Evolutionary conservation across 2,888 invertebrate genomes (phyloP), one percentile per base, ranked within the genome.

Genomic region (Ochlodes sylvanus): DNA sequence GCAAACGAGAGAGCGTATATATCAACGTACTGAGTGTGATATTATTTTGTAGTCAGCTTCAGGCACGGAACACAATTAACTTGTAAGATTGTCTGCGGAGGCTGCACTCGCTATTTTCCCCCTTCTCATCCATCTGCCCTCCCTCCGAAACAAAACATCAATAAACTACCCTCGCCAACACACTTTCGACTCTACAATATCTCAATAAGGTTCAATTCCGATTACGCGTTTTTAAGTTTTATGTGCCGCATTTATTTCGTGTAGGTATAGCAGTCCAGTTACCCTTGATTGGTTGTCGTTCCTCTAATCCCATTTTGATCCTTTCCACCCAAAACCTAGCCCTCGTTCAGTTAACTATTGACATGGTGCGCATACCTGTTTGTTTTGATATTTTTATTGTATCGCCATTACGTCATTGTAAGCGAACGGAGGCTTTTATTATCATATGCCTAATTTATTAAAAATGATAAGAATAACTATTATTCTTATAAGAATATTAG

Each of bases 211-310:
- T 83, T 70, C 44, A 74, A 68, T 77, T 71, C 86, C 27, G 71
- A 5, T 41, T 73, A 73, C 5, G 38, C 2, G 10, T 65, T 76
- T 83, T 86, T 82, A 85, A 89, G 89, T 92, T 93, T 92, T 92
- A 92, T 91, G 90, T 88, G 88, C 84, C 89, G 89, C 90, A 92
- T 92, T 93, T 93, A 93, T 93, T 90, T 93, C 86, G 86, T 86
- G 92, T 93, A 93, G 93, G 91, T 93, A 93, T 90, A 92, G 82
- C 89, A 89, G 94, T 94, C 94, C 93, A 92, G 94, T 93, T 93
- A 93, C 93, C 93, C 95, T 95, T 95, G 95, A 95, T 95, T 95
- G 95, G 95, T 95, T 94, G 94, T 94, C 94, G 94, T 94, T 94
- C 92, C 92, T 94, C 94, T 95, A 95, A 95, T 95, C 95, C 95